Base-by-base conservation (phyloP, 2,888 invertebrate genomes). In the Himalopsyche anomala region DNA sequence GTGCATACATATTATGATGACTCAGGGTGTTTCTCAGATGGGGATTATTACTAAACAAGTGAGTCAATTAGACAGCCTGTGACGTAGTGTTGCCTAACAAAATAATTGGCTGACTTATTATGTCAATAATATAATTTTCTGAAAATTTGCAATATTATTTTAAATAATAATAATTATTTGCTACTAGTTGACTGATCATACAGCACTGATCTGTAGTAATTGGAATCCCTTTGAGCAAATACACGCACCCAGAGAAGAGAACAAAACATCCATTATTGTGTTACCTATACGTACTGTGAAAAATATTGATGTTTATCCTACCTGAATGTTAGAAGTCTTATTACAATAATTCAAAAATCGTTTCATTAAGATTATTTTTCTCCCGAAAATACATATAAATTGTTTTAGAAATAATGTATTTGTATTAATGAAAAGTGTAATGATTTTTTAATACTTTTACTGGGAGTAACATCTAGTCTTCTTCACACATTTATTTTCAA, bases 251-350 rank as follows among this genome's bases (percentile, higher is more conserved):
- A 45, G n/a, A 38, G 42, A 80, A 38, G 28, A 36, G 11, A 36
- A 38, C 15, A 12, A 28, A 80, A 80, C 42, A 80, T 51, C 45
- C 45, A 80, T 40, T n/a, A 45, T 80, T 74, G 45, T 45, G 51
- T 51, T 42, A 42, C 80, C n/a, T 80, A 42, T 80, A 80, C 36
- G n/a, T 36, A 74, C 74, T 80, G 42, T 80, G 45, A 80, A 42
- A 80, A 56, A 69, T 86, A 86, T 84, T 86, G 74, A 81, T 86
- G 83, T 86, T 86, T 86, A 86, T 83, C 83, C 84, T 81, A 86
- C 81, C 86, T 86, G 84, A 86, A 86, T 86, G 86, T 86, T 86
- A 86, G 84, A 51, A 80, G 28, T 51, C 42, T 42, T 42, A 80
- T 80, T 45, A 80, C 51, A 51, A n/a, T 45, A 80, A 80, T 42